Percentiles rank a stretch among this genome's conserved stretches.
These are phyloP conservation scores for Drosophila borealis DNA, from an alignment of 2,888 invertebrate genomes.

Conservation along the genomic window DNA sequence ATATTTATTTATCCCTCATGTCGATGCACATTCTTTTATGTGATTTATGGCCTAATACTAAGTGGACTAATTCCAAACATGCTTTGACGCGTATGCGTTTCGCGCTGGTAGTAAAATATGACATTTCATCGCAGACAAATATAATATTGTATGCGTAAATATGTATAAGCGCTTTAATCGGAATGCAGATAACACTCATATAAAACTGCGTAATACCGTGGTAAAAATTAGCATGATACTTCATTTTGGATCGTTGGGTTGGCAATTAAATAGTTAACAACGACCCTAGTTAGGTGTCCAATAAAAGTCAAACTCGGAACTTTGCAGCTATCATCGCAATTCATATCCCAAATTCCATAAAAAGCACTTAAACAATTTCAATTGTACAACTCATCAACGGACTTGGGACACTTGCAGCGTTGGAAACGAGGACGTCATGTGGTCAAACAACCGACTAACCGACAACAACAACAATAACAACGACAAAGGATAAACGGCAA, in stretches of 20 bases:
- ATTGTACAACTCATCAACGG: conserved; percentile 35
- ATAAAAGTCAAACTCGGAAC: conserved; percentile 1
- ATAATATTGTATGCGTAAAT: not conserved
- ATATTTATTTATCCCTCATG: conserved; percentile 19
- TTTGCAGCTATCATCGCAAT: conserved; percentile 20
- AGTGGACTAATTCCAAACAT: not conserved
- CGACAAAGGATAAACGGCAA: conserved; percentile 55
- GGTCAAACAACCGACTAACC: conserved; percentile 71
- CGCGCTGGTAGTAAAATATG: not conserved
- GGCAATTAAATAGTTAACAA: not conserved
- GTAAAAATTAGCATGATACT: too few species aligned
- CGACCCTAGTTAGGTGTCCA: conserved; percentile 1
- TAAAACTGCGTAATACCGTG: not conserved
- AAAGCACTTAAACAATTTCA: conserved; percentile 56
- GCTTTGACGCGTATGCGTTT: too few species aligned
- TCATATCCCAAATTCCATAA: conserved; percentile 40
- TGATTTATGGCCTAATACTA: conserved; percentile 10
- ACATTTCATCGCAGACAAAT: conserved; percentile 6
- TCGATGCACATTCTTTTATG: not conserved
- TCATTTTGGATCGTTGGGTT: not conserved
- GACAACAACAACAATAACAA: conserved; percentile 31
- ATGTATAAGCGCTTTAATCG: not conserved
- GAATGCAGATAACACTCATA: not conserved
- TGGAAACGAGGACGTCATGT: conserved; percentile 67
- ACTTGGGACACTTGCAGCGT: conserved; percentile 27